Percentiles rank a stretch among this genome's conserved stretches.
These are phyloP conservation scores for Mylabris phalerata DNA, from an alignment of 1,140 invertebrate species.

Conservation along the genomic window DNA sequence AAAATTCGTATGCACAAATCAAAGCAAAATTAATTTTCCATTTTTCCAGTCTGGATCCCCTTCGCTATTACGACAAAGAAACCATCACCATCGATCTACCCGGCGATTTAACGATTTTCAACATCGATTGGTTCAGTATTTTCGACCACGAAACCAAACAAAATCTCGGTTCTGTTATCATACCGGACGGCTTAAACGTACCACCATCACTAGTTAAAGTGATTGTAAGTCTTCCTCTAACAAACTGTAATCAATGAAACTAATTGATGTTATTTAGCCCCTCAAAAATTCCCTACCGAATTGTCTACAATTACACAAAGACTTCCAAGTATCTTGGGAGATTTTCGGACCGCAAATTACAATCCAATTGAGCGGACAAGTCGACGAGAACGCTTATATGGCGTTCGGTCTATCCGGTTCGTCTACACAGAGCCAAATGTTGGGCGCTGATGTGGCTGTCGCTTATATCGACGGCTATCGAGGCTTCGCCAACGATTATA, in stretches of 20 bases:
- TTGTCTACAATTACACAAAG: slow-evolving; percentile 77
- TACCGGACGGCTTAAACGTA: slow-evolving; percentile 76
- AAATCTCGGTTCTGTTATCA: slow-evolving; percentile 70
- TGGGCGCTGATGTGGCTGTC: slow-evolving; percentile 77
- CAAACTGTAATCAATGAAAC: no score
- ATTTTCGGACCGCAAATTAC: slow-evolving; percentile 85
- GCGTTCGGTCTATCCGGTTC: slow-evolving; percentile 81
- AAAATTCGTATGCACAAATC: no score
- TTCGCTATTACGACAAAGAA: slow-evolving; percentile 64
- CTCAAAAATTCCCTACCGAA: slow-evolving; percentile 63
- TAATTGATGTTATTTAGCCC: slow-evolving; percentile 28
- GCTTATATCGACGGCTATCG: slow-evolving; percentile 65
- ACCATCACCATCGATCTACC: slow-evolving; percentile 72
- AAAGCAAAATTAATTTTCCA: no score
- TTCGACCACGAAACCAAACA: slow-evolving; percentile 66
- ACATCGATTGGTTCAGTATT: slow-evolving; percentile 79
- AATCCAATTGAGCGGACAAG: slow-evolving; percentile 74
- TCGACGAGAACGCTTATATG: slow-evolving; percentile 73
- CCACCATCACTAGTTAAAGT: slow-evolving; percentile 72
- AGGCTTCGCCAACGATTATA: slow-evolving; percentile 74
- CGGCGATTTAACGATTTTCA: slow-evolving; percentile 75
- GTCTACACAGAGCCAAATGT: slow-evolving; percentile 64
- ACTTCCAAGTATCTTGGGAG: slow-evolving; percentile 81
- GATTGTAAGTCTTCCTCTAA: slow-evolving; percentile 29
- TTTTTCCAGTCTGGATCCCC: slow-evolving; percentile 56